phyloP scores from a whole-genome alignment of 2,888 invertebrate species.

The Oligia strigilis region DNA sequence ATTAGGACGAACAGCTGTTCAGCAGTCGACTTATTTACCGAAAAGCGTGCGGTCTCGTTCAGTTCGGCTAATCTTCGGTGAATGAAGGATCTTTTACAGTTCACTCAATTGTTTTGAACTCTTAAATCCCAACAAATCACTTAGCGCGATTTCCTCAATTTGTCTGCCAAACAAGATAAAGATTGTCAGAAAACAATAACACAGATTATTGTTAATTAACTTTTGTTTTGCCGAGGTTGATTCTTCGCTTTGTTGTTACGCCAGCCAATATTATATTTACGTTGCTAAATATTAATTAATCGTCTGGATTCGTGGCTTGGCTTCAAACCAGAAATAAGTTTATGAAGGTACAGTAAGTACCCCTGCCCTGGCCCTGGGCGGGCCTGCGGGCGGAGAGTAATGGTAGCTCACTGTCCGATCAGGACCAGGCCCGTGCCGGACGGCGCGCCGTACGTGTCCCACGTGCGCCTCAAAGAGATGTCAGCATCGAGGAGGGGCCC shows the following conservation, averaged over 20 bases:
- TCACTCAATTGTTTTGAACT: slow-evolving; percentile 60
- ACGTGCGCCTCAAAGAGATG: no score
- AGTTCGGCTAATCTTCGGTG: slow-evolving; percentile 47
- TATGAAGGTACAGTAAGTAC: slow-evolving; percentile 10
- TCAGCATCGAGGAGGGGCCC: no score
- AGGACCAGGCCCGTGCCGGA: no score
- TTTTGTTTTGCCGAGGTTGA: slow-evolving; percentile 55
- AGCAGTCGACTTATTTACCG: slow-evolving; percentile 39
- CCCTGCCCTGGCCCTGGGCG: no score
- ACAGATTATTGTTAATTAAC: slow-evolving; percentile 65
- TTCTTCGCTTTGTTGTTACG: slow-evolving; percentile 50
- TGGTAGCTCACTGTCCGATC: no score
- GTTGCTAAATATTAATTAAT: slow-evolving; percentile 50
- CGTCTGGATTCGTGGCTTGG: slow-evolving; percentile 16
- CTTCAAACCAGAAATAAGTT: slow-evolving; percentile 28
- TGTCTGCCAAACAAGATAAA: slow-evolving; percentile 66
- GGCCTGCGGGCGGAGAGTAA: no score
- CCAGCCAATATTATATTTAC: slow-evolving; percentile 41
- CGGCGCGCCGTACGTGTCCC: no score
- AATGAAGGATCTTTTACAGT: slow-evolving; percentile 60
- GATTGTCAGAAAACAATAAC: slow-evolving; percentile 67
- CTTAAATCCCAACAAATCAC: slow-evolving; percentile 63
- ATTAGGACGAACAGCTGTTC: slow-evolving; percentile 59
- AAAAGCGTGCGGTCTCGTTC: slow-evolving; percentile 45
- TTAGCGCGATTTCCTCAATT: slow-evolving; percentile 64